A percentile compares a stretch with the other conserved stretches of the same genome.
Conservation (phyloP, 2,888 invertebrate species). For the Polymixis flavicincta region DNA sequence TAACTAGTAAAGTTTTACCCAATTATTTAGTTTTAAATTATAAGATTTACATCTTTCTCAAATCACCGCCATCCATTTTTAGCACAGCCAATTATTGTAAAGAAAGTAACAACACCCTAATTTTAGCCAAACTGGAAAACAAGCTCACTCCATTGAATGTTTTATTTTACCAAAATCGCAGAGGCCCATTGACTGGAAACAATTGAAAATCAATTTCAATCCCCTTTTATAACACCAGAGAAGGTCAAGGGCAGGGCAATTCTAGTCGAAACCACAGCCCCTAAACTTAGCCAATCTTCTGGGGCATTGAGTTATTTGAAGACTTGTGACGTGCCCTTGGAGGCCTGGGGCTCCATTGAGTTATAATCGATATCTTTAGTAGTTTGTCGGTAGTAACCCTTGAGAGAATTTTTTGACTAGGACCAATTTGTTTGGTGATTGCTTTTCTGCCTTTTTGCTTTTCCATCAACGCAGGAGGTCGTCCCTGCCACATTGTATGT, state of each 20-base stretch:
- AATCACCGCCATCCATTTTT: neutral
- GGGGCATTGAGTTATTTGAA: conserved; percentile 34
- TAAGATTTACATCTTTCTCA: neutral
- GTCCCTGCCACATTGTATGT: too few relatives aligned
- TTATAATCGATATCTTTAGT: conserved; percentile 30
- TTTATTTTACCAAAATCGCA: conserved; percentile 21
- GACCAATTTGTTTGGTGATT: neutral
- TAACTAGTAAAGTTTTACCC: neutral
- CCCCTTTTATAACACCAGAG: conserved; percentile 11
- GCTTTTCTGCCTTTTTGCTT: too few relatives aligned
- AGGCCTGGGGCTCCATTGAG: conserved; percentile 22
- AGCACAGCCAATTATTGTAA: neutral
- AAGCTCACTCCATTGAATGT: conserved; percentile 1
- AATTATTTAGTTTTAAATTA: neutral
- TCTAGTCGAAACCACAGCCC: conserved; percentile 36
- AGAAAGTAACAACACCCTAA: neutral
- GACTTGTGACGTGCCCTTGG: conserved; percentile 22
- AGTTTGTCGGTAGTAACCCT: conserved; percentile 5
- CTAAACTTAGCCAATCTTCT: conserved; percentile 44
- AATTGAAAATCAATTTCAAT: conserved; percentile 48
- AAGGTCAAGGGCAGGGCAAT: conserved; percentile 30
- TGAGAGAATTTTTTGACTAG: neutral
- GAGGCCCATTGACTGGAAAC: conserved; percentile 30
- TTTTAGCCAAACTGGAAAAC: neutral
- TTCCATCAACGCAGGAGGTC: too few relatives aligned